Evolutionary conservation across 2,888 invertebrate genomes (phyloP), one percentile per base, ranked within the genome.

Genomic region (Megalurothrips usitatus): DNA sequence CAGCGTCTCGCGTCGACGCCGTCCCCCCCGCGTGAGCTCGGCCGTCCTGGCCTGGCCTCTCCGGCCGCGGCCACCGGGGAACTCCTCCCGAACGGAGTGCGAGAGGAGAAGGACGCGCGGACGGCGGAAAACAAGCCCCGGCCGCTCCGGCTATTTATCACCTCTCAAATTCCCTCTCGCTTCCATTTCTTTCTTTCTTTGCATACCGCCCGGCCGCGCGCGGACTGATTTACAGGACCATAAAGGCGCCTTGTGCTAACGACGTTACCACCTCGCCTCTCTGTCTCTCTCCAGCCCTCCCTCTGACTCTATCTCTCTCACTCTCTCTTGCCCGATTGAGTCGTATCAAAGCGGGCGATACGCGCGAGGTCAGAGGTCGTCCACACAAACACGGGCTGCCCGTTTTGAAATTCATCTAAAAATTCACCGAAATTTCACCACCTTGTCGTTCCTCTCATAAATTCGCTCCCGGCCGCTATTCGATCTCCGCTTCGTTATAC

Each of bases 101-200:
- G n/a, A n/a, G n/a, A n/a, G n/a, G n/a, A n/a, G n/a, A n/a, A 12
- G 0, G 58, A 10, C 14, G 58, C 58, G 58, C 58, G 58, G 58
- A n/a, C n/a, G n/a, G n/a, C n/a, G n/a, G 58, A 17, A n/a, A 58
- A 58, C 68, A 26, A 26, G 23, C 68, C 23, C 23, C 58, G n/a
- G 49, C 49, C 9, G 68, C 11, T 26, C 26, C 3, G 68, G 23
- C 26, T 26, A 26, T 75, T 26, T 75, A 26, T 75, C 68, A 26
- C 68, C 68, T 12, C 26, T 26, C 68, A 9, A 75, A 75, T 26
- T 1, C 23, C 68, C 68, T n/a, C n/a, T 11, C 26, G 68, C 68
- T 26, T 75, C 68, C 68, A 75, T 75, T 75, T 75, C n/a, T 26
- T 75, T 75, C 68, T 75, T 75, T 75, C 23, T 75, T 75, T 75